Evolutionary conservation across 2,888 invertebrate genomes (phyloP), one percentile per base, ranked within the genome.

Genomic region (Anoncus sp.): DNA sequence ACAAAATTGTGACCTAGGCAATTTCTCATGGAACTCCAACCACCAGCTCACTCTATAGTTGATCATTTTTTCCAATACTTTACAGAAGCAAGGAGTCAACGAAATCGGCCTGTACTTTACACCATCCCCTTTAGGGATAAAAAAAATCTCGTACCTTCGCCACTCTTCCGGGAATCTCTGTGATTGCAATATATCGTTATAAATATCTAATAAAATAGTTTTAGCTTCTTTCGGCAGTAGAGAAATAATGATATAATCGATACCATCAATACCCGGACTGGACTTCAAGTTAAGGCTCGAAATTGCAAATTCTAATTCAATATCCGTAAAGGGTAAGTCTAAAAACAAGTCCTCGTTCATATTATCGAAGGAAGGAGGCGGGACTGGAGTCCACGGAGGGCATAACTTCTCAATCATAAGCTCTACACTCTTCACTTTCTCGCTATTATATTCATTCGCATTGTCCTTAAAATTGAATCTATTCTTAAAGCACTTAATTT

Each of bases 41-140:
- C n/a, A n/a, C n/a, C n/a, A n/a, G n/a, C n/a, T n/a, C n/a, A n/a
- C n/a, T n/a, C n/a, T n/a, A n/a, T n/a, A n/a, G n/a, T n/a, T n/a
- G n/a, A n/a, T n/a, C 40, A 79, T 77, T 40, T 69, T 73, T 14
- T 80, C 67, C 1, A 76, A n/a, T 1, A 62, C 20, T 38, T 77
- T 74, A 1, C 75, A 74, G 0, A 77, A 35, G 16, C 80, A 80
- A 0, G 62, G 62, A 5, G 80, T 69, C 4, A 80, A 24, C 1
- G 80, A 60, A 9, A 80, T 80, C 2, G 75, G 80, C 38, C 75
- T 22, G 12, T 40, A 10, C 9, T 65, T 70, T 0, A 12, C 14
- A 2, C 53, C 55, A 20, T 60, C 57, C 0, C 60, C 45, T n/a
- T 80, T 77, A 3, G 65, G 71, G 10, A 80, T 63, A 12, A 77